phyloP scores from a whole-genome alignment of 2,113 vertebrate genomes.

The Solea senegalensis region DNA sequence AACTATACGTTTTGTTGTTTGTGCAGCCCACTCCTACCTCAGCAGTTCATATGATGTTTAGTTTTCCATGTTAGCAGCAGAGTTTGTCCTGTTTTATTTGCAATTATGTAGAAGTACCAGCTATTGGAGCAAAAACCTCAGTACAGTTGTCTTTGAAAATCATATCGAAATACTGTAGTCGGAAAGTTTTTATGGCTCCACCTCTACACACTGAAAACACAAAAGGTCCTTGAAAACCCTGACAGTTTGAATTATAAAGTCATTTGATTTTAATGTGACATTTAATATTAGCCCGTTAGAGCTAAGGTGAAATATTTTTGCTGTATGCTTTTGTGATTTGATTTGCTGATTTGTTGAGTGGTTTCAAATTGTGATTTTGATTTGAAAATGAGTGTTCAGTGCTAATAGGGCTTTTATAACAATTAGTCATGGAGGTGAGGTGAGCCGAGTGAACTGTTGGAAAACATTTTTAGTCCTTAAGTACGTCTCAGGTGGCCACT shows the following conservation, averaged over 20 bases:
- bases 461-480: background rate
- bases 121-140: background rate
- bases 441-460: background rate
- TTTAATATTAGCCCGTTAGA: background rate
- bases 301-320: no score
- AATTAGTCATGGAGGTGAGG: background rate
- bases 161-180: background rate
- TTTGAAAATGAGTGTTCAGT: no score
- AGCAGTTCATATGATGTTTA: background rate
- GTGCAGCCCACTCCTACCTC: background rate
- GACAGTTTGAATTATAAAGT: background rate
- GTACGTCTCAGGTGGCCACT: conserved; percentile 7
- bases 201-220: background rate
- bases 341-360: no score
- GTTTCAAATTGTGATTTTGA: background rate
- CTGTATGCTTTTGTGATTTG: background rate
- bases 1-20: no score
- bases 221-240: background rate
- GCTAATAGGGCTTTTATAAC: no score
- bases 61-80: background rate
- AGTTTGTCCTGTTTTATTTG: no score
- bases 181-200: background rate
- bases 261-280: background rate
- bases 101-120: background rate
- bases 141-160: background rate